Conservation (phyloP, 2,888 invertebrate genomes). For the Pasiphila rectangulata region DNA sequence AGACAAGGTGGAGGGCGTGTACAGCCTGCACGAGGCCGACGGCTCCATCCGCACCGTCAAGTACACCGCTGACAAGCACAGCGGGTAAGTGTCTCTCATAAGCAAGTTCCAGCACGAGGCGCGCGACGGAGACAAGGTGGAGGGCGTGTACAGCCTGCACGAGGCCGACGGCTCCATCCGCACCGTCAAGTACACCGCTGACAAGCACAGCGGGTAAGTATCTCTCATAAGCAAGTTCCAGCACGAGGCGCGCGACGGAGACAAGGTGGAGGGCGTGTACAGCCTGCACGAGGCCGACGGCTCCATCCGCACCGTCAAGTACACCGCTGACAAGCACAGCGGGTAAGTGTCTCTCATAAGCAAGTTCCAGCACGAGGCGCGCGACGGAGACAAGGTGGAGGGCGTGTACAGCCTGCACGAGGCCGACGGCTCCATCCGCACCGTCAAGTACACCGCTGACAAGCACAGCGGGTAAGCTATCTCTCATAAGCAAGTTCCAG, state of each 20-base stretch:
- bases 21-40: slow-evolving; percentile 79
- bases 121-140: slow-evolving; percentile 75
- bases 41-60: slow-evolving; percentile 79
- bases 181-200: slow-evolving; percentile 78
- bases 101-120: slow-evolving; percentile 77
- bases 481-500: slow-evolving; percentile 78
- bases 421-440: slow-evolving; percentile 78
- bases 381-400: slow-evolving; percentile 76
- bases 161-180: slow-evolving; percentile 80
- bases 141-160: slow-evolving; percentile 81
- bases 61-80: slow-evolving; percentile 75
- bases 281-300: slow-evolving; percentile 80
- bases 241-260: slow-evolving; percentile 78
- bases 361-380: slow-evolving; percentile 76
- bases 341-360: too few relatives aligned
- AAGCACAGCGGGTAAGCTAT: slow-evolving; percentile 73
- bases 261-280: slow-evolving; percentile 79
- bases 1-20: slow-evolving; percentile 78
- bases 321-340: slow-evolving; percentile 76
- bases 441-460: slow-evolving; percentile 78
- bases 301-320: slow-evolving; percentile 77
- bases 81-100: slow-evolving; percentile 62
- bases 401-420: slow-evolving; percentile 82
- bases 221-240: slow-evolving; percentile 79
- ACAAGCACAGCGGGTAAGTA: slow-evolving; percentile 75